Base-by-base conservation (phyloP, 2,797 vertebrate species). In the Phrynocephalus forsythii region DNA sequence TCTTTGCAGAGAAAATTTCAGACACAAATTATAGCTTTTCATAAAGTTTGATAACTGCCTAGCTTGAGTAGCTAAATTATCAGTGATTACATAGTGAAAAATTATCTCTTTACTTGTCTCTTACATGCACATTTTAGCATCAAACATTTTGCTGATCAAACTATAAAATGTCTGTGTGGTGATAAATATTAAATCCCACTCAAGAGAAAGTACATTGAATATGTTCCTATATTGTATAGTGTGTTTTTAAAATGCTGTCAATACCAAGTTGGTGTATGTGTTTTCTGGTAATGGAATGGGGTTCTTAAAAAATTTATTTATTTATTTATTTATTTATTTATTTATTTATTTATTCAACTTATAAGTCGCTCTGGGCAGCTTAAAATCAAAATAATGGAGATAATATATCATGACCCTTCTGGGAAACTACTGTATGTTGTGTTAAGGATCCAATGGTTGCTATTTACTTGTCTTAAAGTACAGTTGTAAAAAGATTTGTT, bases 21-120 rank as follows among this genome's bases (percentile, higher is more conserved):
- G 69, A 86, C 30, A 30, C 79, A 84, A 88, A 91, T 72, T 91
- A 86, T 38, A 89, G 69, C 82, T 83, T 91, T 92, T 93, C 92
- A 76, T 86, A 28, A 85, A 89, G 9, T 50, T 77, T 90, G 79
- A 83, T 89, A 87, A 71, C 69, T 90, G 90, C 82, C 71, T 60
- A 89, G 60, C 85, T 80, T 68, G 91, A 63, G 0, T 20, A 90
- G 76, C 68, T 86, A 24, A 87, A 89, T 91, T 91, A 28, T 87
- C 56, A 89, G 15, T 84, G 10, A 24, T 88, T 80, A n/a, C 66
- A 83, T 90, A 73, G n/a, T 44, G 87, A 91, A 94, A 66, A 86
- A 8, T 84, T 90, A 87, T 77, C 50, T 56, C 77, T 90, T 83
- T 38, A 77, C n/a, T 84, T 87, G 18, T 84, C 33, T 94, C 26